These are phyloP conservation scores for Calliscelio sp. DNA, from an alignment of 2,888 invertebrate species.

Conservation along the genomic window DNA sequence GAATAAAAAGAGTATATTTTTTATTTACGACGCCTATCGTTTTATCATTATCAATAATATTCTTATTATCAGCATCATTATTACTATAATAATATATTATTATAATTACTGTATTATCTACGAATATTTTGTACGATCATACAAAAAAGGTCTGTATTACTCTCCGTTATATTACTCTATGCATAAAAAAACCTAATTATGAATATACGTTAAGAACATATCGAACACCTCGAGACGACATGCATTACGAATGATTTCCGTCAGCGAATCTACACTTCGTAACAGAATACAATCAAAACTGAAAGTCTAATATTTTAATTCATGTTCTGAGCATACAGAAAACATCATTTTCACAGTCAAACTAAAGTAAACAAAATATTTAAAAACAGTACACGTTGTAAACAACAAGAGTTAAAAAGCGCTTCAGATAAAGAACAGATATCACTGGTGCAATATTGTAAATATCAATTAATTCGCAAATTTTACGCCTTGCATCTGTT, in stretches of 20 bases:
- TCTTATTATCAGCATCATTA: no score
- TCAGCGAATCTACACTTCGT: not conserved
- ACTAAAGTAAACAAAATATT: not conserved
- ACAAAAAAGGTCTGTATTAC: conserved; percentile 51
- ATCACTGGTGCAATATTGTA: conserved; percentile 45
- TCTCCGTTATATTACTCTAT: conserved; percentile 34
- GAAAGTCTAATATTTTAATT: no score
- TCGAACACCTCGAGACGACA: conserved; percentile 2
- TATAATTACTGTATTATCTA: not conserved
- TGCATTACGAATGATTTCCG: conserved; percentile 1
- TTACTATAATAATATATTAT: no score
- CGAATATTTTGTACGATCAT: conserved; percentile 29
- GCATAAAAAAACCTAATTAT: conserved; percentile 10
- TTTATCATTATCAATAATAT: no score
- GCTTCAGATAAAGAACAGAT: conserved; percentile 5
- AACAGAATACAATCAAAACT: conserved; percentile 41
- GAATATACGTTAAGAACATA: conserved; percentile 24
- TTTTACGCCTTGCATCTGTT: conserved; percentile 50
- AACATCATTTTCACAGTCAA: no score
- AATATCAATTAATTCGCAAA: conserved; percentile 43
- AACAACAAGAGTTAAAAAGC: no score
- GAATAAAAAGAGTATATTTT: no score
- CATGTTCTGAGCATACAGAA: no score
- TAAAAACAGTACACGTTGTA: conserved; percentile 22
- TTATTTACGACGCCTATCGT: no score